Conservation (phyloP, 2,888 invertebrate species). For the Homarus gammarus region DNA sequence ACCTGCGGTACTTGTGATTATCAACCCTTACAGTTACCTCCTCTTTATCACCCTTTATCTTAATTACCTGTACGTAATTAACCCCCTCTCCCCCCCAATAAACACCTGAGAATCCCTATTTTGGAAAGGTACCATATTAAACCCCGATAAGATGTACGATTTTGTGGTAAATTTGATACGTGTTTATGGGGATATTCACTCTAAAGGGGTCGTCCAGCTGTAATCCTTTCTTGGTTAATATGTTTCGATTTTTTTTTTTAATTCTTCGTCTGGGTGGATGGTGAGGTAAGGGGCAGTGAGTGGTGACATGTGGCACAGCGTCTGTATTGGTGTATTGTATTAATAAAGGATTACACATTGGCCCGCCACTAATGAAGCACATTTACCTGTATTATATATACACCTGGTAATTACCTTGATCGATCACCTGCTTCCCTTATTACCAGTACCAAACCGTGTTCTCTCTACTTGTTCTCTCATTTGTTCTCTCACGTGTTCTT, state of each 20-base stretch:
- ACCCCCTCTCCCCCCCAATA: no score
- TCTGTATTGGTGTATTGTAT: neutral
- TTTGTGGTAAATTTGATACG: no score
- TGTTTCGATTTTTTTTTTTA: neutral
- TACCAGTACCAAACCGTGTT: no score
- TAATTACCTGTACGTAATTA: no score
- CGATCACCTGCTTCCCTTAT: neutral
- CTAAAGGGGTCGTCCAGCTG: neutral
- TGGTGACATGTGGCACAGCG: neutral
- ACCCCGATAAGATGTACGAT: no score
- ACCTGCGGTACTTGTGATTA: slow-evolving; percentile 17
- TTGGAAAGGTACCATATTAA: no score
- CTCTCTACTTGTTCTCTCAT: no score
- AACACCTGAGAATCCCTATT: no score
- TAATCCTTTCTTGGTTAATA: neutral
- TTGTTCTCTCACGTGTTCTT: no score
- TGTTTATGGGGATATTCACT: neutral
- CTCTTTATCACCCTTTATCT: no score
- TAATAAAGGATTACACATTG: slow-evolving; percentile 26
- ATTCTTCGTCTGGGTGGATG: neutral
- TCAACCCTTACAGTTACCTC: no score
- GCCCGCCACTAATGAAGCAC: neutral
- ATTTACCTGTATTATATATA: slow-evolving; percentile 17
- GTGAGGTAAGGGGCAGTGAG: neutral
- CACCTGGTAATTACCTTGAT: slow-evolving; percentile 1